A percentile compares a stretch with the other conserved stretches of the same genome.
These are phyloP conservation scores for Rhyzopertha dominica DNA, from an alignment of 1,140 invertebrate species.

Conservation along the genomic window DNA sequence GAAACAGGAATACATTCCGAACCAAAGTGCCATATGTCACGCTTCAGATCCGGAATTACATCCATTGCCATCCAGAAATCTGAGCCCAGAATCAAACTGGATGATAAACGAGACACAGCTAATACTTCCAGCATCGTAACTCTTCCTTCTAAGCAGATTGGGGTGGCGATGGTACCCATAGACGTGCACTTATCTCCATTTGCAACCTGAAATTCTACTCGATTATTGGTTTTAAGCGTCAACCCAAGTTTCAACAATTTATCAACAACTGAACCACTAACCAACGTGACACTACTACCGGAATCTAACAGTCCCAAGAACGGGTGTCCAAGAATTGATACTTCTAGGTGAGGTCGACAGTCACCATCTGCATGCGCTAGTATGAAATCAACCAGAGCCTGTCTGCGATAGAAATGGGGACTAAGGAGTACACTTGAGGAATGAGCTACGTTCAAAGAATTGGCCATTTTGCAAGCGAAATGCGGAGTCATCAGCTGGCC, in stretches of 20 bases:
- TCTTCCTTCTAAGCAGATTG: conserved; percentile 6
- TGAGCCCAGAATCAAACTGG: conserved; percentile 13
- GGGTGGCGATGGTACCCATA: conserved; percentile 1
- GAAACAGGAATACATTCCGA: no score
- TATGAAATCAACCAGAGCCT: conserved; percentile 14
- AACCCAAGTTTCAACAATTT: no score
- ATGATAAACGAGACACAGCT: conserved; percentile 6
- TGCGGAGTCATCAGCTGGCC: no score
- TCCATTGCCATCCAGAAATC: conserved; percentile 23
- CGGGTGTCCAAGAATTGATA: conserved; percentile 7
- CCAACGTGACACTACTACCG: background rate
- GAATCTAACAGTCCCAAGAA: conserved; percentile 11
- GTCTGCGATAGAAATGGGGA: no score
- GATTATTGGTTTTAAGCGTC: no score
- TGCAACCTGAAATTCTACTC: conserved; percentile 16
- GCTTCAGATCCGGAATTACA: conserved; percentile 13
- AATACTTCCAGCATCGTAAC: conserved; percentile 10
- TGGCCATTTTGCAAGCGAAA: no score
- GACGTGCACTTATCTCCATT: conserved; percentile 14
- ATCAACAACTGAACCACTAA: background rate
- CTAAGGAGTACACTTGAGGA: no score
- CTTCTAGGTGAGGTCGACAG: conserved; percentile 11
- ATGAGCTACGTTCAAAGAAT: no score
- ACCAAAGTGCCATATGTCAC: conserved; percentile 8
- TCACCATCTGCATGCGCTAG: conserved; percentile 4